phyloP scores from a whole-genome alignment of 2,888 invertebrate genomes.

The Tethea ocularis region DNA sequence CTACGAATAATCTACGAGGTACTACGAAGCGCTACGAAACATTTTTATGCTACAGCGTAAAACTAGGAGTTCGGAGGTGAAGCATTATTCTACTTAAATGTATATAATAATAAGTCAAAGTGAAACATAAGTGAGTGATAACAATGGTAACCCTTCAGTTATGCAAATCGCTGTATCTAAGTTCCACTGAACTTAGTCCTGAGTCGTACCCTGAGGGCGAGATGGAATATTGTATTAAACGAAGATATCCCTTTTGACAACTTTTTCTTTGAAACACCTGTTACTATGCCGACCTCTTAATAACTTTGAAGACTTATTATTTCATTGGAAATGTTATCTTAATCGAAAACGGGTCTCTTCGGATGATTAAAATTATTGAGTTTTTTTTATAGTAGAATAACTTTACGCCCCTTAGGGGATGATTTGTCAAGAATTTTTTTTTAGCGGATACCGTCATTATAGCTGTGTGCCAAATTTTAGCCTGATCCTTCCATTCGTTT shows the following conservation, averaged over 20 bases:
- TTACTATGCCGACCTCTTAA: constrained; percentile 27
- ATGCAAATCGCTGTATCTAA: constrained; percentile 43
- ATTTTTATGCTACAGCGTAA: background rate
- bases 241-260: constrained; percentile 35
- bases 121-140: constrained; percentile 18
- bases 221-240: constrained; percentile 42
- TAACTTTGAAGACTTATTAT: constrained; percentile 21
- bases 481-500: no score
- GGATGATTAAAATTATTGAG: background rate
- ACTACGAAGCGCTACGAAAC: background rate
- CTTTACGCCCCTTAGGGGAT: no score
- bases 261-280: constrained; percentile 44
- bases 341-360: background rate
- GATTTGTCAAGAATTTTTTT: no score
- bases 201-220: constrained; percentile 23
- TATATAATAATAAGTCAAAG: constrained; percentile 5
- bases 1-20: background rate
- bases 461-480: no score
- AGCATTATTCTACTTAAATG: background rate
- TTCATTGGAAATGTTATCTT: background rate
- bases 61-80: background rate
- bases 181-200: constrained; percentile 32
- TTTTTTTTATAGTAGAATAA: no score
- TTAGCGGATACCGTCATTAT: no score
- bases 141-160: constrained; percentile 20